A percentile compares a stretch with the other conserved stretches of the same genome.
Evolutionary conservation across 2,113 vertebrate genomes (phyloP).

Genomic region (Phrynosoma platyrhinos): DNA sequence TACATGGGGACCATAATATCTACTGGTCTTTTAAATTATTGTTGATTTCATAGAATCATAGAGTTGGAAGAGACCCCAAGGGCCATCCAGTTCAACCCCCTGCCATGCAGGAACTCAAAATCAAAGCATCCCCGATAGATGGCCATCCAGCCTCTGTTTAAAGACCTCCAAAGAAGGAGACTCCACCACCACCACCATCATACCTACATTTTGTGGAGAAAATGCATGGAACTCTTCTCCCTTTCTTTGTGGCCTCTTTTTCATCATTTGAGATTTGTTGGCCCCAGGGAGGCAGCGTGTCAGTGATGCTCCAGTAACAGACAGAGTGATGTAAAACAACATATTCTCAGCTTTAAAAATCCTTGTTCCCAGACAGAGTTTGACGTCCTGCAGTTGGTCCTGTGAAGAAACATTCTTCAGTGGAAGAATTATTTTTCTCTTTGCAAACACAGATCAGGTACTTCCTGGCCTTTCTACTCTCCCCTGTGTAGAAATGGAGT

Average conservation of each 20-base stretch:
- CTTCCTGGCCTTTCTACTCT: neutral
- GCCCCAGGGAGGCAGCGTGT: constrained; percentile 5
- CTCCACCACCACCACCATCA: too few relatives aligned
- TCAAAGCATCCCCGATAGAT: too few relatives aligned
- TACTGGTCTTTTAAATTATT: neutral
- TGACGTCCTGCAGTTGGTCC: neutral
- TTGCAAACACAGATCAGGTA: constrained; percentile 16
- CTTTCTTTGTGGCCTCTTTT: neutral
- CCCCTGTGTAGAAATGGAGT: constrained; percentile 8
- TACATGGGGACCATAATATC: too few relatives aligned
- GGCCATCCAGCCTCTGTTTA: too few relatives aligned
- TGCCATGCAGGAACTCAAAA: too few relatives aligned
- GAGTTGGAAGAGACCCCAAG: too few relatives aligned
- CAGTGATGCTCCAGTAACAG: constrained; percentile 51
- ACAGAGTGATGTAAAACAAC: neutral
- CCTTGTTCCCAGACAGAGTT: neutral
- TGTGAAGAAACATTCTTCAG: constrained; percentile 39
- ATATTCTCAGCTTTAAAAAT: constrained; percentile 51
- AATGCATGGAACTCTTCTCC: too few relatives aligned
- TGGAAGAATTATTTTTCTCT: neutral
- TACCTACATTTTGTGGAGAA: too few relatives aligned
- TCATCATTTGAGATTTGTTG: constrained; percentile 21
- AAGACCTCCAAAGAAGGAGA: too few relatives aligned
- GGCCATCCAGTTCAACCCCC: too few relatives aligned
- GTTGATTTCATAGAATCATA: too few relatives aligned